phyloP scores from a whole-genome alignment of 2,113 vertebrate species.

The Tringa solitaria region DNA sequence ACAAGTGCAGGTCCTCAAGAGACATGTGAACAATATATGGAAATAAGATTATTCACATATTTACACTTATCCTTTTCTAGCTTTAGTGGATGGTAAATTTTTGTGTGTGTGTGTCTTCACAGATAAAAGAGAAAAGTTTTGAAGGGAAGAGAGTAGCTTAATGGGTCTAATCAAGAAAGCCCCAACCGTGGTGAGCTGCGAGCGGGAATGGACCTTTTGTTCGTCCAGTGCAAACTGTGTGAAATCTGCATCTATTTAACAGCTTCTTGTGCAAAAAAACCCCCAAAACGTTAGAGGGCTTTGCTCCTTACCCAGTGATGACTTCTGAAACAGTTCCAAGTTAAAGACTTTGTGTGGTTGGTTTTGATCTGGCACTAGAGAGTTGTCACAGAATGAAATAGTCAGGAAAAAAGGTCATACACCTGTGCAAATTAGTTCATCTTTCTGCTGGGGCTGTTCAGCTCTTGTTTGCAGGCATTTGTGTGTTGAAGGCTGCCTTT shows the following conservation, averaged over 20 bases:
- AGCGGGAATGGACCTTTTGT: neutral
- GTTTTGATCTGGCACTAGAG: neutral
- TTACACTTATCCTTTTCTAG: neutral
- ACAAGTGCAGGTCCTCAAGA: neutral
- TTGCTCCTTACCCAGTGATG: neutral
- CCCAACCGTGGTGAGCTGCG: rapidly evolving
- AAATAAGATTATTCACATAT: neutral
- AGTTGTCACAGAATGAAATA: neutral
- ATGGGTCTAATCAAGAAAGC: neutral
- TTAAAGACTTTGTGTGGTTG: neutral
- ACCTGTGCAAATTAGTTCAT: neutral
- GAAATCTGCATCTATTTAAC: neutral
- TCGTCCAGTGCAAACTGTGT: neutral
- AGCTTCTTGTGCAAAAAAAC: neutral
- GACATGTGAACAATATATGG: neutral
- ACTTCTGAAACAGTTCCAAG: neutral
- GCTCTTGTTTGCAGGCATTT: neutral
- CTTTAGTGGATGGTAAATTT: neutral
- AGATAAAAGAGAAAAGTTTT: neutral
- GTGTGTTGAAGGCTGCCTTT: neutral
- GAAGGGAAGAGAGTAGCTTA: neutral
- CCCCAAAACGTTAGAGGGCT: neutral
- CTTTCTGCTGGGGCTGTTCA: neutral
- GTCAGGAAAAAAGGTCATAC: neutral
- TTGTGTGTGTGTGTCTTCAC: neutral